Percentiles rank a stretch among this genome's conserved stretches.
Evolutionary conservation across 1,140 invertebrate species (phyloP).

Genomic region (Drosophila mayri): DNA sequence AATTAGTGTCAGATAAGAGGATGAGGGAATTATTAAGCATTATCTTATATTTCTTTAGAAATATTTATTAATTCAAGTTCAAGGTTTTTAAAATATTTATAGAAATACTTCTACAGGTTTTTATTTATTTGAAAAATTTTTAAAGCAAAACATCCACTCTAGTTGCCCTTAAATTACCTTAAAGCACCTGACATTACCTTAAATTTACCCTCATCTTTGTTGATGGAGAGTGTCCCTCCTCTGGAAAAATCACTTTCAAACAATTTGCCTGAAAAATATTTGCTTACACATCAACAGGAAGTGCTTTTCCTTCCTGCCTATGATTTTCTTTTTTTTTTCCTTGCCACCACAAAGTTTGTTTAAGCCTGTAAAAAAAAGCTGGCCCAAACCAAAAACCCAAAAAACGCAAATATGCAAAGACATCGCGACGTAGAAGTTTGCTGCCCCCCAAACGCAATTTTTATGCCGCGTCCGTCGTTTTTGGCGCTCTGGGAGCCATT

Average conservation of each 20-base stretch:
- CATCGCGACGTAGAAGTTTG: conserved; percentile 16
- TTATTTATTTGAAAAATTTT: background rate
- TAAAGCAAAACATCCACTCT: background rate
- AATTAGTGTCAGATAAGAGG: background rate
- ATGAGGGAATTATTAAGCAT: background rate
- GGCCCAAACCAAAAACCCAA: background rate
- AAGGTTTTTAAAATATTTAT: background rate
- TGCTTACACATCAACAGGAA: conserved; percentile 70
- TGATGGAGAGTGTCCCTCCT: conserved; percentile 31
- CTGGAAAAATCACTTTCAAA: conserved; percentile 72
- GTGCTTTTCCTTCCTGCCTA: conserved; percentile 16
- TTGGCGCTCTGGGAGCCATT: conserved; percentile 73
- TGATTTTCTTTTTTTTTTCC: conserved; percentile 3
- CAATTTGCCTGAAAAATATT: conserved; percentile 78
- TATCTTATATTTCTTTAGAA: background rate
- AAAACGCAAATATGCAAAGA: conserved; percentile 28
- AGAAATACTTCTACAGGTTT: fast-evolving
- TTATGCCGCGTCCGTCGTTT: conserved; percentile 61
- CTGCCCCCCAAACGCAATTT: conserved; percentile 66
- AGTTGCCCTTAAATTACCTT: background rate
- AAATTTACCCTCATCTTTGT: conserved; percentile 3
- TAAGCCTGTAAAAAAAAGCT: conserved; percentile 46
- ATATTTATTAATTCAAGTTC: background rate
- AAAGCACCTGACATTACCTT: conserved; percentile 12
- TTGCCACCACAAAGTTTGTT: conserved; percentile 67